phyloP scores from a whole-genome alignment of 1,140 invertebrate species.

The Lasaia peninsularis region DNA sequence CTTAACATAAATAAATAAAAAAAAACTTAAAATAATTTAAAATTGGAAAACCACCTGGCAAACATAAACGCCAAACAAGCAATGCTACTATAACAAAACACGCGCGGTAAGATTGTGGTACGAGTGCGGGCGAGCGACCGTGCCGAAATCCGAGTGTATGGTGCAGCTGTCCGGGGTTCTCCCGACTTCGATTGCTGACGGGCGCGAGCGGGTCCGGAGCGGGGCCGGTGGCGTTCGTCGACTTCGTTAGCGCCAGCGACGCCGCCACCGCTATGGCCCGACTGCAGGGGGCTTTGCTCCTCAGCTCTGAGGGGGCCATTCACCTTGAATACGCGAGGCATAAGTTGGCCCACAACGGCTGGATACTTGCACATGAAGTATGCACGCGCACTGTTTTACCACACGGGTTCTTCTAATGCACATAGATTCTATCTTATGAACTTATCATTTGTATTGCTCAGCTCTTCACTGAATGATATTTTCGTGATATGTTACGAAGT shows the following conservation, averaged over 20 bases:
- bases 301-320: slow-evolving; percentile 97
- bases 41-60: neutral
- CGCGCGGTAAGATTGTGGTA: slow-evolving; percentile 34
- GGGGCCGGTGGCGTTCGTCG: slow-evolving; percentile 93
- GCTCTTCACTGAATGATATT: neutral
- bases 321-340: slow-evolving; percentile 98
- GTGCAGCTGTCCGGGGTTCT: slow-evolving; percentile 95
- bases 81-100: slow-evolving; percentile 13
- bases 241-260: slow-evolving; percentile 94
- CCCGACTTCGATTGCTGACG: slow-evolving; percentile 97
- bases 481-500: no score
- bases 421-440: neutral
- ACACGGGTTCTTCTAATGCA: slow-evolving; percentile 25
- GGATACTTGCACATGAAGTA: slow-evolving; percentile 77
- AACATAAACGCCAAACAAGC: neutral
- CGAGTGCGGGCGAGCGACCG: slow-evolving; percentile 41
- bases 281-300: slow-evolving; percentile 95
- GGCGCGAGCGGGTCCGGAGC: slow-evolving; percentile 83
- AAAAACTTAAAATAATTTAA: neutral
- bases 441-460: neutral
- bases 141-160: slow-evolving; percentile 38
- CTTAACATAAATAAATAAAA: neutral
- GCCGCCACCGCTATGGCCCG: slow-evolving; percentile 93
- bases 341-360: slow-evolving; percentile 89
- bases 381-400: slow-evolving; percentile 54